These are phyloP conservation scores for Neodiprion fabricii DNA, from an alignment of 1,140 invertebrate genomes.

Conservation along the genomic window DNA sequence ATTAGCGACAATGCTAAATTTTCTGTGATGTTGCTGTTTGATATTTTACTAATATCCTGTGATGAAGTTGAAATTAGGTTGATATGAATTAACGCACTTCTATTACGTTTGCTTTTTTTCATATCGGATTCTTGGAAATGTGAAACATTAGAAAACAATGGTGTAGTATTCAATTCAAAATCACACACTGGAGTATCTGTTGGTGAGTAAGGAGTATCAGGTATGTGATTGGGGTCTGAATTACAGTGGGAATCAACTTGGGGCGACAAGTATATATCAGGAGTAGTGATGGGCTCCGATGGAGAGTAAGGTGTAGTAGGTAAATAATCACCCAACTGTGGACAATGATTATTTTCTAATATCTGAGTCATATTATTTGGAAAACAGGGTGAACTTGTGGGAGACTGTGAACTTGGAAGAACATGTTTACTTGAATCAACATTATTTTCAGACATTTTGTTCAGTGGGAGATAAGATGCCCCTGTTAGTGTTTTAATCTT, in stretches of 20 bases:
- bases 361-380: not conserved
- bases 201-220: conserved; percentile 44
- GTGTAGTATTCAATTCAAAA: conserved; percentile 18
- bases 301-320: conserved; percentile 13
- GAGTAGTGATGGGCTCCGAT: not conserved
- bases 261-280: not conserved
- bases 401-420: not conserved
- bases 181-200: conserved; percentile 37
- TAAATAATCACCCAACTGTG: not conserved
- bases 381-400: not conserved
- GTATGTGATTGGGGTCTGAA: conserved; percentile 7
- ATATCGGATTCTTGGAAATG: not conserved
- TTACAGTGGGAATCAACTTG: conserved; percentile 14
- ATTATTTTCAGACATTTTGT: conserved; percentile 22
- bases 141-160: not conserved
- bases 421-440: not conserved
- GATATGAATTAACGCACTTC: not conserved
- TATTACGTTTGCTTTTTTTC: too few species aligned
- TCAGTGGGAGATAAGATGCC: not conserved
- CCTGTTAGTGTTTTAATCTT: too few species aligned
- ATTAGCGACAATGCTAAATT: not conserved
- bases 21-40: not conserved
- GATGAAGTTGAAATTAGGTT: not conserved
- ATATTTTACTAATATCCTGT: not conserved
- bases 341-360: not conserved